A percentile compares a stretch with the other conserved stretches of the same genome.
These are phyloP conservation scores for Pocillopora meandrina DNA, from an alignment of 92 coral and sea anemone species.

Conservation along the genomic window DNA sequence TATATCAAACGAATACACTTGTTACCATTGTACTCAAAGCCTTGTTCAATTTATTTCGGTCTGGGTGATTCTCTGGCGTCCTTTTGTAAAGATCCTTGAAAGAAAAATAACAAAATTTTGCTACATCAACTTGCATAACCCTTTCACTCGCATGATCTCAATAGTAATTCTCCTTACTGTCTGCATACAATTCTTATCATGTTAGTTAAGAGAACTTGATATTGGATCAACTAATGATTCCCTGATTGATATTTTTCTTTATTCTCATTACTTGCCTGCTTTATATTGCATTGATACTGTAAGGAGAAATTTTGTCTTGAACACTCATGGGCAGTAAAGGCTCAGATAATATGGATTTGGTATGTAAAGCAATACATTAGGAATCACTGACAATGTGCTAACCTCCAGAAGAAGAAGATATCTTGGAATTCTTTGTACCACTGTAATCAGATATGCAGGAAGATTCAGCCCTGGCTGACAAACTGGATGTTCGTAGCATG, in stretches of 20 bases:
- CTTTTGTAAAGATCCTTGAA: constrained; percentile 77
- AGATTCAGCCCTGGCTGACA: constrained; percentile 96
- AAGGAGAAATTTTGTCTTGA: no score
- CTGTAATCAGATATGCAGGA: constrained; percentile 89
- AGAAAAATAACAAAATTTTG: background rate
- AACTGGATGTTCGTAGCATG: constrained; percentile 80
- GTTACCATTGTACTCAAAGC: constrained; percentile 84
- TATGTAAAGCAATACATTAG: no score
- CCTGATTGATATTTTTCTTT: no score
- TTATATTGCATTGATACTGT: no score
- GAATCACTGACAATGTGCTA: background rate
- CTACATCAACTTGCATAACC: background rate
- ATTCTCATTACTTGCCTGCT: no score
- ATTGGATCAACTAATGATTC: background rate
- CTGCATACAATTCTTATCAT: no score
- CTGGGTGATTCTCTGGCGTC: constrained; percentile 84
- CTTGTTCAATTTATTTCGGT: constrained; percentile 60
- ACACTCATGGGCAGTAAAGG: no score
- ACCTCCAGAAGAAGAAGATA: constrained; percentile 92
- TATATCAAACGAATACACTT: background rate
- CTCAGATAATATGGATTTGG: no score
- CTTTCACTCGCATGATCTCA: no score
- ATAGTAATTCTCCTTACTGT: no score
- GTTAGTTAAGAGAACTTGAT: no score
- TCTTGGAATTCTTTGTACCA: constrained; percentile 96